Evolutionary conservation across 2,888 invertebrate species (phyloP).

Genomic region (Copidosoma aretas): DNA sequence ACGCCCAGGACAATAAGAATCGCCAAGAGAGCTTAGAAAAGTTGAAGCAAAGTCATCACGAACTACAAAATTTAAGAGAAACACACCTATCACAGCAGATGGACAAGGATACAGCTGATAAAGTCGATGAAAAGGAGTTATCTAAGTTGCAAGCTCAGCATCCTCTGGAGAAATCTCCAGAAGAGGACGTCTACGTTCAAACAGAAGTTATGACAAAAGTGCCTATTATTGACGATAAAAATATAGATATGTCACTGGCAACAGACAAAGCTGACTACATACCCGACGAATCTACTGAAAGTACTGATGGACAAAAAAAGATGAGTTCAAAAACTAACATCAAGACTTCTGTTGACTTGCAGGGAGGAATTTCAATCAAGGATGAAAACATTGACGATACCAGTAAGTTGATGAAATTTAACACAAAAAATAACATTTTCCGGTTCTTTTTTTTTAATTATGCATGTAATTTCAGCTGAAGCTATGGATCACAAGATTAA

Average conservation of each 20-base stretch:
- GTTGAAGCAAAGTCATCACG: constrained; percentile 38
- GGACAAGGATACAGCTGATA: constrained; percentile 18
- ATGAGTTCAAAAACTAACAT: constrained; percentile 31
- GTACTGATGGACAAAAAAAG: constrained; percentile 25
- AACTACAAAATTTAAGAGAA: background rate
- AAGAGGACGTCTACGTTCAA: constrained; percentile 46
- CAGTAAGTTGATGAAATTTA: no score
- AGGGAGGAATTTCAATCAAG: constrained; percentile 36
- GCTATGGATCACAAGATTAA: background rate
- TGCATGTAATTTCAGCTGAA: background rate
- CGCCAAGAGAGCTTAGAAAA: constrained; percentile 41
- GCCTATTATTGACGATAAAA: background rate
- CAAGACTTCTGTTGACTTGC: constrained; percentile 44
- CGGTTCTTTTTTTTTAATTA: background rate
- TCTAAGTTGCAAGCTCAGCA: constrained; percentile 46
- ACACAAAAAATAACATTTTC: no score
- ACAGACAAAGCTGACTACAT: constrained; percentile 27
- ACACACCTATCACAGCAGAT: background rate
- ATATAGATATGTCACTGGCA: background rate
- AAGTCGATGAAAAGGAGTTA: constrained; percentile 49
- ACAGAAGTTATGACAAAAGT: constrained; percentile 2
- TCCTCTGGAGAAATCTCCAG: constrained; percentile 45
- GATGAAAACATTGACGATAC: no score
- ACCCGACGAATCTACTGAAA: constrained; percentile 40
- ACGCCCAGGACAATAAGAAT: constrained; percentile 2